Conservation (phyloP, 2,113 vertebrate species). For the Peromyscus californicus region DNA sequence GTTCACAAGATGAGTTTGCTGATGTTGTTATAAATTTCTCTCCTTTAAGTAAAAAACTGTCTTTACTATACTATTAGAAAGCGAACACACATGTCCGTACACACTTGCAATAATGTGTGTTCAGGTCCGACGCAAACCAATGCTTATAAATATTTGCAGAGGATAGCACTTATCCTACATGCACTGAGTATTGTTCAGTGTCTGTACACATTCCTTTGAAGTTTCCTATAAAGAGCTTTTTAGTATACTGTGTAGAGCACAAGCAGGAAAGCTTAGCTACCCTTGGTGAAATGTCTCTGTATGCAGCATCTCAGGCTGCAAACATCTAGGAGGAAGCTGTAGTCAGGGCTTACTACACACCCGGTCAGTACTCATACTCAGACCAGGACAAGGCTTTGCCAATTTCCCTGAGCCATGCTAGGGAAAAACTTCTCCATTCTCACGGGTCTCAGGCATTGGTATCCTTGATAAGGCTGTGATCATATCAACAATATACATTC, state of each 20-base stretch:
- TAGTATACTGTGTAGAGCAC: background rate
- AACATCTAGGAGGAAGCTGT: background rate
- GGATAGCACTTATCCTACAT: conserved; percentile 37
- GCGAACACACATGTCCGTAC: background rate
- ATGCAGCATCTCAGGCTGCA: background rate
- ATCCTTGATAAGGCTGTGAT: background rate
- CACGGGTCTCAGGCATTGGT: background rate
- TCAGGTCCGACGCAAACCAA: conserved; percentile 54
- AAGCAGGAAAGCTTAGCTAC: background rate
- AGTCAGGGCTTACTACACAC: background rate
- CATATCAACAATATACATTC: conserved; percentile 32
- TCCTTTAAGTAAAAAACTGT: background rate
- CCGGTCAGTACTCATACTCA: background rate
- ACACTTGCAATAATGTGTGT: conserved; percentile 39
- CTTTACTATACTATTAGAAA: background rate
- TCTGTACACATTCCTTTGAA: conserved; percentile 70
- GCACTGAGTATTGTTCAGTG: conserved; percentile 74
- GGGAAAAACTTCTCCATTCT: background rate
- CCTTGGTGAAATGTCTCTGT: too few species aligned
- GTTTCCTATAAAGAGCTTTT: background rate
- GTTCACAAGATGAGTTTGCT: background rate
- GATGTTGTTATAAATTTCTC: background rate
- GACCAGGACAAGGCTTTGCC: background rate
- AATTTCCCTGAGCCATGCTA: background rate
- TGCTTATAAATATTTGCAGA: conserved; percentile 75